A percentile compares a stretch with the other conserved stretches of the same genome.
phyloP scores from a whole-genome alignment of 2,113 vertebrate species.

The Hystrix brachyura region DNA sequence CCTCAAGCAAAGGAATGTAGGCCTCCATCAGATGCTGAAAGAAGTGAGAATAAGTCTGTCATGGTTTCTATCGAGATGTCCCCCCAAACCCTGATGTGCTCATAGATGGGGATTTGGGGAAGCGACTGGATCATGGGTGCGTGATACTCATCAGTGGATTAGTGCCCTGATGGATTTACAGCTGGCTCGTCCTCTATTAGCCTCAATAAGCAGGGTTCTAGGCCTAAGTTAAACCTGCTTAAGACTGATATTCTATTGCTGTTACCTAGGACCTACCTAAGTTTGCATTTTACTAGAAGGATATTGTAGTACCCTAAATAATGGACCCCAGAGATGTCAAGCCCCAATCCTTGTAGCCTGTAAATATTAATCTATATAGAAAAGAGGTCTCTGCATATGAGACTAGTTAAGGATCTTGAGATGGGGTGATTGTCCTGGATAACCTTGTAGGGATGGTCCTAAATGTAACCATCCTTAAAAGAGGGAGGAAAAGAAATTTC shows the following conservation, averaged over 20 bases:
- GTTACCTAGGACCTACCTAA: background rate
- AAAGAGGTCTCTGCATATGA: background rate
- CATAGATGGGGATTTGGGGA: background rate
- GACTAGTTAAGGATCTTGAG: background rate
- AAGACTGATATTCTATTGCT: background rate
- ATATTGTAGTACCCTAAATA: background rate
- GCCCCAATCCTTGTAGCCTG: background rate
- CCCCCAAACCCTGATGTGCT: background rate
- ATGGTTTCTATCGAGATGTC: background rate
- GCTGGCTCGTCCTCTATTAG: background rate
- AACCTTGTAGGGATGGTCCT: fast-evolving
- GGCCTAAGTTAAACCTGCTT: background rate
- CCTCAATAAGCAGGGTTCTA: background rate
- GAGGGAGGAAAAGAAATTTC: background rate
- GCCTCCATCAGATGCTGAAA: background rate
- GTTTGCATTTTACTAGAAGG: background rate
- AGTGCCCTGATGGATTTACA: background rate
- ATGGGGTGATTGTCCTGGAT: background rate
- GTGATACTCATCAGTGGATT: background rate
- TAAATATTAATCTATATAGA: background rate
- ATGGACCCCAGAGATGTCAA: background rate
- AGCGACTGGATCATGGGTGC: background rate
- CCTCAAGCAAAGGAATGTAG: background rate
- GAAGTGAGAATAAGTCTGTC: background rate
- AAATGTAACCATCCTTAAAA: background rate